Base-by-base conservation (phyloP, 2,888 invertebrate genomes). In the Argyra leucocephala region DNA sequence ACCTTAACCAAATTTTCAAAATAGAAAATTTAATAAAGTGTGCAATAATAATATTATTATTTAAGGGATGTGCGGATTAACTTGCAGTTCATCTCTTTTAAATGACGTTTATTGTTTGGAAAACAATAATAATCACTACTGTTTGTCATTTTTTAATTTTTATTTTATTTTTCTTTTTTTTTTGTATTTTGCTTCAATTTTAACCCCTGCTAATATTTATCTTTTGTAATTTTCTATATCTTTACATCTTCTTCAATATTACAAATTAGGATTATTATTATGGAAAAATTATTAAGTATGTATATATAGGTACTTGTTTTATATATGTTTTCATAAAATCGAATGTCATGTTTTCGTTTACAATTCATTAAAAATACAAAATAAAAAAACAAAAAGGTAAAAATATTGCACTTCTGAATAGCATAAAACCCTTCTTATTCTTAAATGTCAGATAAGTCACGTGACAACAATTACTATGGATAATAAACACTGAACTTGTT, bases 361-460 rank as follows among this genome's bases (percentile, higher is more conserved):
- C 48, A 48, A 18, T 48, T 48, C 48, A 48, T 48, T 48, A 48
- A 48, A 48, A 57, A 21, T 21, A n/a, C n/a, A 57, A n/a, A n/a
- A 6, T 57, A 63, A 15, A 63, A 36, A 63, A 18, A 57, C 37
- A 57, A 61, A 61, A 22, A 22, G 58, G 26, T 62, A 59, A 65
- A 59, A 62, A 64, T 48, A 37, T 48, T 48, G 18, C 18, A 48
- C 48, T 48, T 48, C 15, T 48, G 31, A 62, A 62, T 15, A 61
- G 57, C 15, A 37, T 57, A 57, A 22, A 24, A 10, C 65, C n/a
- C 22, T 59, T 22, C 22, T 59, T 24, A 15, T 64, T 64, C 36
- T 64, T 61, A 61, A 62, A 64, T 67, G 64, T 66, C 63, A 64
- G 67, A 67, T 67, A 67, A 63, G 63, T 63, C 67, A 67, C 67